A percentile compares a stretch with the other conserved stretches of the same genome.
Conservation (phyloP, 2,113 vertebrate genomes). For the Typhlomys cinereus region DNA sequence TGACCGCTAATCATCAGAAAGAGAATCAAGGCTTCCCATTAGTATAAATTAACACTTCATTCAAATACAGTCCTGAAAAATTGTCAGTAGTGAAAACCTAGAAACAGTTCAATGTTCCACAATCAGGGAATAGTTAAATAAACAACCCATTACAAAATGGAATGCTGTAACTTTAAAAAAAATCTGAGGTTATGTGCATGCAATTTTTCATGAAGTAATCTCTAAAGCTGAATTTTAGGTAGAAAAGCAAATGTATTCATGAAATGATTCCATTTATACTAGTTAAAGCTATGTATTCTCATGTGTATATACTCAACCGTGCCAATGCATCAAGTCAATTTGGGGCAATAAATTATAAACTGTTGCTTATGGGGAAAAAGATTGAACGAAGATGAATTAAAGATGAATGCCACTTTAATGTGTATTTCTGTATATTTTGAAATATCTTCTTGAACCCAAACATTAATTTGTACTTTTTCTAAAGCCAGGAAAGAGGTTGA, state of each 20-base stretch:
- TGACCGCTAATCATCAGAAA: background rate
- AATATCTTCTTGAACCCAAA: background rate
- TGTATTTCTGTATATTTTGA: constrained; percentile 21
- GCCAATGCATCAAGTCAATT: background rate
- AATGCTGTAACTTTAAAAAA: background rate
- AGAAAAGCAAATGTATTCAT: background rate
- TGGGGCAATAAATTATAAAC: constrained; percentile 19
- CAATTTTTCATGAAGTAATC: background rate
- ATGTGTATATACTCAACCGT: background rate
- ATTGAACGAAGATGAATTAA: background rate
- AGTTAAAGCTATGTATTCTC: background rate
- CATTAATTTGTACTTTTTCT: constrained; percentile 32
- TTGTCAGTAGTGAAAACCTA: background rate
- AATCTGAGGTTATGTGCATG: background rate
- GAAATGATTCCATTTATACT: background rate
- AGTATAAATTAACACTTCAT: background rate
- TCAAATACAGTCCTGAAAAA: background rate
- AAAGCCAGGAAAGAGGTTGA: constrained; percentile 8
- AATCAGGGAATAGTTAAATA: background rate
- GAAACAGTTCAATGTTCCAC: background rate
- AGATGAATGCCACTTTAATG: constrained; percentile 24
- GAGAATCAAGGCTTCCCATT: background rate
- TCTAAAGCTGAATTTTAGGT: background rate
- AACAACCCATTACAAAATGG: background rate
- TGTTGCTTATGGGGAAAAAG: background rate